A percentile compares a stretch with the other conserved stretches of the same genome.
Conservation (phyloP, 2,113 vertebrate genomes). For the Psittacula cyanocephala region DNA sequence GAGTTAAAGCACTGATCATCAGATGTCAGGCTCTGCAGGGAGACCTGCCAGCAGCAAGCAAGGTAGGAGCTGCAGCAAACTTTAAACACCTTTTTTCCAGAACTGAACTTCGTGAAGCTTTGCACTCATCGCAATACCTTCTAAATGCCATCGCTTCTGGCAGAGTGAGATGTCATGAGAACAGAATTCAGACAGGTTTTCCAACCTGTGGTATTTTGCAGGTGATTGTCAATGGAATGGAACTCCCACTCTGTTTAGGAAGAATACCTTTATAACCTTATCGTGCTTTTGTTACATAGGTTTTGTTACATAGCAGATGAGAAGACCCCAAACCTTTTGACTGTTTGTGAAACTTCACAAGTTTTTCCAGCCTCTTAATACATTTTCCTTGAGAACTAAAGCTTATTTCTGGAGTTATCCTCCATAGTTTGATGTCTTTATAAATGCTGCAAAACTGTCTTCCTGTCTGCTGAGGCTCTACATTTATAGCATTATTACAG, state of each 20-base stretch:
- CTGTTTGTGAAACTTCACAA: neutral
- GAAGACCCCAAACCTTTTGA: neutral
- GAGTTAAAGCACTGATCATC: too few relatives aligned
- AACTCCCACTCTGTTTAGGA: neutral
- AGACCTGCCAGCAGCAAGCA: neutral
- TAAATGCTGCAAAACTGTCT: neutral
- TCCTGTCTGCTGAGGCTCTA: neutral
- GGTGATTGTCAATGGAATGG: neutral
- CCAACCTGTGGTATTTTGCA: neutral
- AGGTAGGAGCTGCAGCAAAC: neutral
- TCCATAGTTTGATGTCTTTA: neutral
- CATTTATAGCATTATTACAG: conserved; percentile 29
- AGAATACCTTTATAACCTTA: neutral
- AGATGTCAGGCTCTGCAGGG: neutral
- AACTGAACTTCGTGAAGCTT: neutral
- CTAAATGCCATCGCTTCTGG: neutral
- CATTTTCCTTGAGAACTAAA: neutral
- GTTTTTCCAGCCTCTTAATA: neutral
- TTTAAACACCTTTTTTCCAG: neutral
- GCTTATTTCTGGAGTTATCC: neutral
- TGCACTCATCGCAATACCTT: neutral
- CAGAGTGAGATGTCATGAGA: neutral
- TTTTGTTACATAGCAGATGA: neutral
- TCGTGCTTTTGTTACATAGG: neutral
- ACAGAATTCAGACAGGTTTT: neutral